Percentiles rank a stretch among this genome's conserved stretches.
These are phyloP conservation scores for Halcyon chelicuti DNA, from an alignment of 2,797 vertebrate genomes.

Conservation along the genomic window DNA sequence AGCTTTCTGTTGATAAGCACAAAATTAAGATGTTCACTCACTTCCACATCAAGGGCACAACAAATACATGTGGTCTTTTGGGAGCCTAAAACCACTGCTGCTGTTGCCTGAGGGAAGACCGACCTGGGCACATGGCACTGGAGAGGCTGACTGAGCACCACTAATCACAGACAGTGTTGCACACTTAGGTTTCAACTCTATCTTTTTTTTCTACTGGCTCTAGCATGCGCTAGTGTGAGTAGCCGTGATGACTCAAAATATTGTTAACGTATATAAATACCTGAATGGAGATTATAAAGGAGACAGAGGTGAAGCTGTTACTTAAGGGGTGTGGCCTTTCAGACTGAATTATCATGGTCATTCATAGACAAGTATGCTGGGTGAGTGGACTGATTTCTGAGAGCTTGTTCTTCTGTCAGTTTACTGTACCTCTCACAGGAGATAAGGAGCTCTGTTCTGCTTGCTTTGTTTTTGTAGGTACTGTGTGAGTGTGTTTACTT, in stretches of 20 bases:
- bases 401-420: not conserved
- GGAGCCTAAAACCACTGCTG: not conserved
- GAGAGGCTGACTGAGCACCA: not conserved
- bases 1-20: not conserved
- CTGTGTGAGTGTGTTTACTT: not conserved
- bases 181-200: too few species aligned
- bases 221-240: not conserved
- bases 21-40: not conserved
- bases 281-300: not conserved
- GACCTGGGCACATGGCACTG: not conserved
- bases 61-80: not conserved
- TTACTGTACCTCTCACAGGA: not conserved
- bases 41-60: not conserved
- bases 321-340: not conserved
- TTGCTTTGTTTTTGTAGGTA: not conserved
- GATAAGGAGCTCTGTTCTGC: not conserved
- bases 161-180: fast-evolving
- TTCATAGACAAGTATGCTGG: not conserved
- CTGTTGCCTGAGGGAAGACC: not conserved
- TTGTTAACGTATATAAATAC: not conserved
- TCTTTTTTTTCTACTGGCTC: not conserved
- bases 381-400: not conserved
- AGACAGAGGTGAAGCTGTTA: not conserved
- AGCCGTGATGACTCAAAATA: not conserved
- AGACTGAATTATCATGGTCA: not conserved